Percentiles rank a stretch among this genome's conserved stretches.
phyloP scores from a whole-genome alignment of 1,140 invertebrate genomes.

The Camponotus vicinus region DNA sequence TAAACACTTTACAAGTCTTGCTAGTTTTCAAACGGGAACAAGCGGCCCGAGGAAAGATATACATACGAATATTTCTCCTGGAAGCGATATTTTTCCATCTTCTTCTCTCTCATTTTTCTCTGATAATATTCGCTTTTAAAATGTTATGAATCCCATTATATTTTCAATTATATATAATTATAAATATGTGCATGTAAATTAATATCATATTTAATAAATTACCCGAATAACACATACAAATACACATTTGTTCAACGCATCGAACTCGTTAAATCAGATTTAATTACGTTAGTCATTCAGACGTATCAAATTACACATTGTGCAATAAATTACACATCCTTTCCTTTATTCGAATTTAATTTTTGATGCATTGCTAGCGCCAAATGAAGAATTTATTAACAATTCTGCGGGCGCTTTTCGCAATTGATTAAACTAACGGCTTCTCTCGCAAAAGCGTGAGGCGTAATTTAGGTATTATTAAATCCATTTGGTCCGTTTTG shows the following conservation, averaged over 20 bases:
- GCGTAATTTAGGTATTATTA: constrained; percentile 66
- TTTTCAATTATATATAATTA: not conserved
- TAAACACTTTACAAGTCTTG: constrained; percentile 17
- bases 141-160: not conserved
- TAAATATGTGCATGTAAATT: not conserved
- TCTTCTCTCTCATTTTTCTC: not conserved
- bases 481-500: constrained; percentile 54
- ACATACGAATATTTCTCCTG: not conserved
- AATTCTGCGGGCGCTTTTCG: constrained; percentile 40
- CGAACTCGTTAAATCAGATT: constrained; percentile 1
- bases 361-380: not conserved
- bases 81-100: not conserved
- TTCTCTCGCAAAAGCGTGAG: not conserved
- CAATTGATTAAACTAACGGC: constrained; percentile 53
- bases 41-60: not conserved
- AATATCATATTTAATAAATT: constrained; percentile 39
- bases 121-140: not conserved
- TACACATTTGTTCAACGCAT: not conserved
- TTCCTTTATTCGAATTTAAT: constrained; percentile 12
- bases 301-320: constrained; percentile 33
- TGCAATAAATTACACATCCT: constrained; percentile 17
- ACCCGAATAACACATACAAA: not conserved
- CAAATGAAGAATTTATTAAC: constrained; percentile 50
- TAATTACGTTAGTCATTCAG: constrained; percentile 13
- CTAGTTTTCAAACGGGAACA: constrained; percentile 12